Base-by-base conservation (phyloP, 64 coral and sea anemone species). In the Stylophora pistillata region DNA sequence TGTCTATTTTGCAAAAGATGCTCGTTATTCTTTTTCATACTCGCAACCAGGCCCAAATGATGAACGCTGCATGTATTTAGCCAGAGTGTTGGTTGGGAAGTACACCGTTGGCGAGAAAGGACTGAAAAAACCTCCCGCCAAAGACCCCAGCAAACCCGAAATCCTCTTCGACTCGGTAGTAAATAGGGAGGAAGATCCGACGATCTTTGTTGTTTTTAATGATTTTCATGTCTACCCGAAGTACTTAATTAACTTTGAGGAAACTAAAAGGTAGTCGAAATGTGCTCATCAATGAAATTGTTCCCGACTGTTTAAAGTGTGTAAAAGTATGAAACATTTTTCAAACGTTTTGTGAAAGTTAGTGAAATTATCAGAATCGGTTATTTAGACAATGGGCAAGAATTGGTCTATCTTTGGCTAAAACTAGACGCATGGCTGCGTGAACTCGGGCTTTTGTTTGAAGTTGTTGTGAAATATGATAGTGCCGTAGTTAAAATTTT, bases 101-200 rank as follows among this genome's bases (percentile, higher is more conserved):
- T 53, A 79, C 18, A 78, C 87, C 32, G 37, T 0, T 28, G 87
- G 87, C 20, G 20, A 30, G 0, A 1, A 13, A 30, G 58, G 75
- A 78, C 54, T 78, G 75, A 62, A 56, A 23, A 56, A 9, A 0
- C 87, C 87, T 10, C 87, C 87, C 15, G 4, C 58, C 12, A 78
- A 21, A 57, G 55, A 79, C 16, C 28, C 52, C 9, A 69, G 15
- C 9, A 57, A 54, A 78, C 74, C 74, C 55, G 87, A 89, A 70
- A 69, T 89, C 13, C 87, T 89, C 16, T 89, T 56, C 37, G 87
- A 89, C 17, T 79, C 87, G 16, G 75, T 89, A 11, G 87, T 89
- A 28, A 57, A 89, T 25, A 71, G 5, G 10, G 9, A 11, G 1
- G 27, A 71, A 59, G 15, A 89, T 41, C 87, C 87, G 31, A 68